Evolutionary conservation across 1,140 invertebrate genomes (phyloP), one percentile per base, ranked within the genome.

Genomic region (Bursaphelenchus mucronatus): DNA sequence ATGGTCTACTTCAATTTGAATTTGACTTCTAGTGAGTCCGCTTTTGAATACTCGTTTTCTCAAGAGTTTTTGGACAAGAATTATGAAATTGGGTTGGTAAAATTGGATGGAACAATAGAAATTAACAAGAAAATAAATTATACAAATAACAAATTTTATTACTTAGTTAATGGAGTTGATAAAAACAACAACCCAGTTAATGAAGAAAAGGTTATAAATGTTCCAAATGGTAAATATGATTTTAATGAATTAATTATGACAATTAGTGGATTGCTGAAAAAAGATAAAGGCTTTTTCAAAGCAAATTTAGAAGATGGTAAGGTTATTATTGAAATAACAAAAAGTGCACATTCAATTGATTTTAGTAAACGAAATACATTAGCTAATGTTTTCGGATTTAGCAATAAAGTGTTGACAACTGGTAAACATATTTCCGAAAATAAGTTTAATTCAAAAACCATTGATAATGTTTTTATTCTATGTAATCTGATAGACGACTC

Each of bases 381-480:
- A 47, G 45, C 45, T 47, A 47, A 47, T 47, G 45, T 47, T 47
- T 47, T 47, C 45, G 45, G 45, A 47, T n/a, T 47, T 47, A n/a
- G 45, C n/a, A n/a, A n/a, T 47, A 47, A 47, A 47, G 45, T 47
- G 9, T 47, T 47, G 21, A 53, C 51, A 8, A 8, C n/a, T 15
- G 51, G 17, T 8, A 53, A 17, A 53, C 51, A 53, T 10, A 53
- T 8, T 10, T 17, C 9, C 51, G 21, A 10, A 53, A 53, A 53
- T 53, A 19, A 17, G 51, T 53, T 53, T 53, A 53, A 53, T 53
- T 53, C 51, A 17, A 53, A 53, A 53, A 53, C 17, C 21, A 53
- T 53, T 53, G 51, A 53, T 53, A 53, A n/a, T 47, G n/a, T 47
- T 47, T 47, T 47, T n/a, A 47, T 47, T 47, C n/a, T 47, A n/a